phyloP scores from a whole-genome alignment of 2,888 invertebrate species.

The Microplitis deprimator region DNA sequence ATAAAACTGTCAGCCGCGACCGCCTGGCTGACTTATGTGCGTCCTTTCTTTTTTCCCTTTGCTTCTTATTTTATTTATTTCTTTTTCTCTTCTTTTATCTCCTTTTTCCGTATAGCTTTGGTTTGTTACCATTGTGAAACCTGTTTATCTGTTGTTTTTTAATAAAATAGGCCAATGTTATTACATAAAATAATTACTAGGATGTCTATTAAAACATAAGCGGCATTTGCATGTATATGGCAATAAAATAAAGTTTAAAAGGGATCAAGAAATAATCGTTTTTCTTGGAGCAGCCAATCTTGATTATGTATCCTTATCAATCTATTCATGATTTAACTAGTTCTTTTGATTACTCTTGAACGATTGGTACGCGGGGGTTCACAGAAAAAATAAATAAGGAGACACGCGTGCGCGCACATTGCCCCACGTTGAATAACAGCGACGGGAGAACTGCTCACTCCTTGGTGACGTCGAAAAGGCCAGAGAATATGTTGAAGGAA shows the following conservation, averaged over 20 bases:
- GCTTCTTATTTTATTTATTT: constrained; percentile 47
- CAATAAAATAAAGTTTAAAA: background rate
- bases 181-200: background rate
- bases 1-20: constrained; percentile 71
- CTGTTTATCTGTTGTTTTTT: constrained; percentile 13
- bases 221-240: background rate
- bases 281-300: background rate
- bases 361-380: constrained; percentile 16
- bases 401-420: constrained; percentile 2
- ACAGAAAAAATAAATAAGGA: constrained; percentile 33
- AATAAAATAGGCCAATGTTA: constrained; percentile 7
- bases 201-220: background rate
- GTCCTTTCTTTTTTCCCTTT: constrained; percentile 49
- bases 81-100: constrained; percentile 42
- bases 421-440: constrained; percentile 22
- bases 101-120: constrained; percentile 31
- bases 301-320: background rate
- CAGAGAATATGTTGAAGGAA: constrained; percentile 45
- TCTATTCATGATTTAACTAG: background rate
- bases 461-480: constrained; percentile 44
- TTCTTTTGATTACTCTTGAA: background rate
- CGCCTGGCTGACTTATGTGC: constrained; percentile 69
- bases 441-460: constrained; percentile 36
- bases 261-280: background rate
- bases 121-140: constrained; percentile 16